These are phyloP conservation scores for Periophthalmus modestus DNA, from an alignment of 2,113 vertebrate genomes.

Conservation along the genomic window DNA sequence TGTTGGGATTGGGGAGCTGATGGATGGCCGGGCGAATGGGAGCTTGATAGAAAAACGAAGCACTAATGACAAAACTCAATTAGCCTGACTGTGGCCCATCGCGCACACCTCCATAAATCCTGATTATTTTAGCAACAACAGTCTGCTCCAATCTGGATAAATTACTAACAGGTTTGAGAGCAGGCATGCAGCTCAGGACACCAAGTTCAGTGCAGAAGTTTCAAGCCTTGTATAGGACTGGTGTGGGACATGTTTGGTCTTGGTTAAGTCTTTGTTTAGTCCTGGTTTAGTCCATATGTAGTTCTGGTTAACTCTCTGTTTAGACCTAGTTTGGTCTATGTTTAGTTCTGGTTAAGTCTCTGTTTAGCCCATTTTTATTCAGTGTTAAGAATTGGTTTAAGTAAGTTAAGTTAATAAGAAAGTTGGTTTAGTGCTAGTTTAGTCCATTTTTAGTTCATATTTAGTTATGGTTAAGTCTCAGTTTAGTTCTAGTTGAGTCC, in stretches of 20 bases:
- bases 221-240: background rate
- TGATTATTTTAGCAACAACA: constrained; percentile 70
- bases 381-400: too few species aligned
- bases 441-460: too few species aligned
- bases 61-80: constrained; percentile 70
- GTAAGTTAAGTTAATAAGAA: too few species aligned
- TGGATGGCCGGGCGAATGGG: constrained; percentile 43
- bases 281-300: background rate
- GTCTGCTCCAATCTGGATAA: constrained; percentile 47
- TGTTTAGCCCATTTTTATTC: too few species aligned
- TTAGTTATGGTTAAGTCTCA: background rate
- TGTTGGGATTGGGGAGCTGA: constrained; percentile 37
- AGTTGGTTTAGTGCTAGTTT: too few species aligned
- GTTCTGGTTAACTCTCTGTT: too few species aligned
- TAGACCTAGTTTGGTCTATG: too few species aligned
- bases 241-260: background rate
- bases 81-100: constrained; percentile 48
- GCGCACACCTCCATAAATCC: constrained; percentile 65
- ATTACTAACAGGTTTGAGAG: constrained; percentile 54
- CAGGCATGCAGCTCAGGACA: constrained; percentile 11
- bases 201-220: background rate
- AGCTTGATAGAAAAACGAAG: constrained; percentile 54
- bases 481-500: background rate
- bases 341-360: too few species aligned
- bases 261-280: background rate